Evolutionary conservation across 92 coral and sea anemone species (phyloP).

Genomic region (Scolanthus callimorphus): DNA sequence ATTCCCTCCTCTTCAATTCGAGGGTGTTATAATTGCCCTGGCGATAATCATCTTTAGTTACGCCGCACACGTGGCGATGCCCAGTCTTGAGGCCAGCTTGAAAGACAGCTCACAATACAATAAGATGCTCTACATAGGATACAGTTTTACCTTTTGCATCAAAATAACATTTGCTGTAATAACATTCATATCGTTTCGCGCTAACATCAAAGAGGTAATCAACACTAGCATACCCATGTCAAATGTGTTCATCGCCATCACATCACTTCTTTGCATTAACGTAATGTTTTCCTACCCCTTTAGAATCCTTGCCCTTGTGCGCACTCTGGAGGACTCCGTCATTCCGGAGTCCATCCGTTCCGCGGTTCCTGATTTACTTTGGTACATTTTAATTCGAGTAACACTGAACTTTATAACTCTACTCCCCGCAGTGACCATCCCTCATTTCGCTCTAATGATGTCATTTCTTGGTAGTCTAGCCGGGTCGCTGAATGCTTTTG

Average conservation of each 20-base stretch:
- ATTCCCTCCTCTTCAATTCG: background rate
- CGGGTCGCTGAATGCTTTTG: background rate
- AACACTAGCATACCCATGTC: background rate
- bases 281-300: background rate
- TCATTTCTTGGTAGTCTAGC: background rate
- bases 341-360: background rate
- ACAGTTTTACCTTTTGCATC: background rate
- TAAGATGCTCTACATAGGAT: background rate
- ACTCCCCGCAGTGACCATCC: background rate
- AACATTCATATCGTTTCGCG: background rate
- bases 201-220: background rate
- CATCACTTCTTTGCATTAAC: background rate
- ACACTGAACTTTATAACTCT: background rate
- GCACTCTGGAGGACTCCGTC: background rate
- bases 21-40: background rate
- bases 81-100: background rate
- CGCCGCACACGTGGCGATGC: background rate
- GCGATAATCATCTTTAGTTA: background rate
- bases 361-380: background rate
- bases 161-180: background rate
- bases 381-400: background rate
- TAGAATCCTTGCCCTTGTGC: background rate
- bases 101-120: background rate
- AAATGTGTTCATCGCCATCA: background rate
- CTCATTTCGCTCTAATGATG: background rate